Percentiles rank a stretch among this genome's conserved stretches.
These are phyloP conservation scores for Carapus acus DNA, from an alignment of 2,797 vertebrate species.

Conservation along the genomic window DNA sequence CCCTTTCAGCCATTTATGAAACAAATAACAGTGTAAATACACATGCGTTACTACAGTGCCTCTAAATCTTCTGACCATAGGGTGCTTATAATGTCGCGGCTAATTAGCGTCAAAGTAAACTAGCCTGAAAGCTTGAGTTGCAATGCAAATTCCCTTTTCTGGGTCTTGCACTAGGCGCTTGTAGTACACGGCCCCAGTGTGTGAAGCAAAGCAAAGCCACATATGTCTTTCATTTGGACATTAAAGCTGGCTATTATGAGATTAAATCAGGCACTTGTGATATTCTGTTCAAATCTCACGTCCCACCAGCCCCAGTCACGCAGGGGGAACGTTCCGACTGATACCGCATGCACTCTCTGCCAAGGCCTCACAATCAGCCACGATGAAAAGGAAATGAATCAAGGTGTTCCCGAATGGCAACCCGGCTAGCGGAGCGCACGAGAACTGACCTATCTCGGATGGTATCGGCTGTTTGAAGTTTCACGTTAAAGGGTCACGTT, in stretches of 20 bases:
- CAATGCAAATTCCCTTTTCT: conserved; percentile 57
- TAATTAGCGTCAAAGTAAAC: conserved; percentile 66
- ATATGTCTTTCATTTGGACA: conserved; percentile 75
- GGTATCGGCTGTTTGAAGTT: conserved; percentile 16
- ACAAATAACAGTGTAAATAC: conserved; percentile 28
- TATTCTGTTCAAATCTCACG: conserved; percentile 63
- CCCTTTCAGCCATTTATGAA: conserved; percentile 21
- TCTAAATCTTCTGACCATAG: conserved; percentile 49
- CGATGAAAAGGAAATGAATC: conserved; percentile 36
- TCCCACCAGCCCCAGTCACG: conserved; percentile 67
- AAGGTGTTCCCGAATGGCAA: conserved; percentile 44
- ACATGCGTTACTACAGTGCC: conserved; percentile 30
- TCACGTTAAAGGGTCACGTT: conserved; percentile 22
- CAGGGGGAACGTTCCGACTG: conserved; percentile 57
- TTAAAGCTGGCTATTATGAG: conserved; percentile 73
- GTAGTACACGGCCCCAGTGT: conserved; percentile 51
- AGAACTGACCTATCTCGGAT: conserved; percentile 1
- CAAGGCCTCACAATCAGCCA: conserved; percentile 40
- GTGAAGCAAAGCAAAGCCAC: conserved; percentile 59
- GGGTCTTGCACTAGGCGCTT: conserved; percentile 54
- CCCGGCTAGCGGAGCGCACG: conserved; percentile 18
- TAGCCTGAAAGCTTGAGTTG: conserved; percentile 55
- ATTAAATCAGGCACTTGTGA: conserved; percentile 76
- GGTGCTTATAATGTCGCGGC: conserved; percentile 54
- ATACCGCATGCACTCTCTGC: conserved; percentile 45